Evolutionary conservation across 1,140 invertebrate genomes (phyloP).

Genomic region (Melanaphis sacchari): DNA sequence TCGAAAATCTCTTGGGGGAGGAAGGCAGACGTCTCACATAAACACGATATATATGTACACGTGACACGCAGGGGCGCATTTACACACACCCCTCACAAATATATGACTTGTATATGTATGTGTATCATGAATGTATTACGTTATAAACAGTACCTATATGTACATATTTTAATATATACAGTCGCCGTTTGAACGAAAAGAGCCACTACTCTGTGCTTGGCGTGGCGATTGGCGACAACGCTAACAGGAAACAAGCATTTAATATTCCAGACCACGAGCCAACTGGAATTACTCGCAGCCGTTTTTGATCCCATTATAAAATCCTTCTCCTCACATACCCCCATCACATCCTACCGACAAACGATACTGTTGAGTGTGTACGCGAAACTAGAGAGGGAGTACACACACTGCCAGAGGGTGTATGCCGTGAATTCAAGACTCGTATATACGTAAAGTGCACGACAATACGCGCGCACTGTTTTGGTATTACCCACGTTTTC

Average conservation of each 20-base stretch:
- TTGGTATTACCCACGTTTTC: background rate
- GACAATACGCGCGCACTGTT: conserved; percentile 16
- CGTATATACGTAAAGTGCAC: background rate
- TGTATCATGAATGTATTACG: background rate
- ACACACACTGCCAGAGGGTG: background rate
- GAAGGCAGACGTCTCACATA: background rate
- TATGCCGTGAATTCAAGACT: background rate
- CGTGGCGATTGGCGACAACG: background rate
- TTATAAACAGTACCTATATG: background rate
- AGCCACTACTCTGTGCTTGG: background rate
- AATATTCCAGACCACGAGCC: conserved; percentile 42
- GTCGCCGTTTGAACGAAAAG: background rate
- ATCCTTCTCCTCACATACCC: background rate
- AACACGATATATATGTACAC: background rate
- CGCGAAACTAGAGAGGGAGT: background rate
- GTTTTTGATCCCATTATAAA: conserved; percentile 39
- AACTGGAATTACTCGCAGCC: conserved; percentile 36
- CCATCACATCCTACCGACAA: background rate
- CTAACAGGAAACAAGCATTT: background rate
- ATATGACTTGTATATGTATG: background rate
- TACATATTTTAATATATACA: background rate
- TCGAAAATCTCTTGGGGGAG: background rate
- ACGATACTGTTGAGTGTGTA: background rate
- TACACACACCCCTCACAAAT: background rate
- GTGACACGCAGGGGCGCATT: background rate